Percentiles rank a stretch among this genome's conserved stretches.
Evolutionary conservation across 2,888 invertebrate species (phyloP).

Genomic region (Andrena hattorfiana): DNA sequence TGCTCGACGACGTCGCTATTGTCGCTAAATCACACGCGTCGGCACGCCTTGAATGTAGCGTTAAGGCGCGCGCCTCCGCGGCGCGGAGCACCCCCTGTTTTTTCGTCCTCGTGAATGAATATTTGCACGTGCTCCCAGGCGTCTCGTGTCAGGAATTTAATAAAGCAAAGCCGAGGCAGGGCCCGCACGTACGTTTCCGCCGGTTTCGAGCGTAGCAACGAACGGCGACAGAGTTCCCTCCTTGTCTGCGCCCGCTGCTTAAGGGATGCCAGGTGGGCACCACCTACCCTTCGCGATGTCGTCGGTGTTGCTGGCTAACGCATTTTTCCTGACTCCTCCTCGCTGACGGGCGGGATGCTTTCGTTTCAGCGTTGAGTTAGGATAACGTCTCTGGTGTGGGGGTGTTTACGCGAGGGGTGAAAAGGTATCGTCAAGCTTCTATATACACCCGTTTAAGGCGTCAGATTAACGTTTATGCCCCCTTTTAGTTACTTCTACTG

Average conservation of each 20-base stretch:
- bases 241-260: conserved; percentile 9
- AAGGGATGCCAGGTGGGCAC: conserved; percentile 52
- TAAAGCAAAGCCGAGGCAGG: conserved; percentile 78
- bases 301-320: conserved; percentile 43
- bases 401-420: background rate
- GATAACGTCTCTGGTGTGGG: conserved; percentile 10
- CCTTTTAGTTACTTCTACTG: too few relatives aligned
- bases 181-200: conserved; percentile 55
- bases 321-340: conserved; percentile 55
- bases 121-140: conserved; percentile 82
- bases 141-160: conserved; percentile 84
- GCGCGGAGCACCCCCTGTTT: conserved; percentile 42
- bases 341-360: conserved; percentile 3
- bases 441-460: too few relatives aligned
- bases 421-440: background rate
- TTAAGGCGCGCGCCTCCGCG: conserved; percentile 41
- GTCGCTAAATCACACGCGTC: conserved; percentile 54
- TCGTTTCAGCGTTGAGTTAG: background rate
- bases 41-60: conserved; percentile 64
- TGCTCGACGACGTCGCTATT: conserved; percentile 19
- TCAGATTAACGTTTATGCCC: background rate
- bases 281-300: conserved; percentile 37
- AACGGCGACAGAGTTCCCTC: conserved; percentile 23
- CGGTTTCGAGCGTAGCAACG: conserved; percentile 50
- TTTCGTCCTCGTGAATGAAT: conserved; percentile 70